Evolutionary conservation across 2,888 invertebrate species (phyloP), one percentile per base, ranked within the genome.

Genomic region (Monopis laevigella): DNA sequence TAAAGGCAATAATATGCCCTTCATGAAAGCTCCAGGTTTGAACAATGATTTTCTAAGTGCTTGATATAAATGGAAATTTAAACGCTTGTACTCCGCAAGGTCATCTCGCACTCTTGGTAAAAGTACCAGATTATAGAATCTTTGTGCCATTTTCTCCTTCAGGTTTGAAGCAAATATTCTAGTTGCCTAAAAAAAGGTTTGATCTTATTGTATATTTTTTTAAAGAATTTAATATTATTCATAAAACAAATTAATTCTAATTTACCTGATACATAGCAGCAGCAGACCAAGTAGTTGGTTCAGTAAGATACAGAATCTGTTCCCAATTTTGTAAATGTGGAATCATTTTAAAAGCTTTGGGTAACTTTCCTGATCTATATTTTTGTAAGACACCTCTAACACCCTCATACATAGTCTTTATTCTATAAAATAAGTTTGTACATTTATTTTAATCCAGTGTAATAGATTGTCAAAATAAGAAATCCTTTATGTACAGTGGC

Each of bases 21-120:
- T 99, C 92, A 98, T 98, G 57, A 99, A 99, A 29, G 94, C 98
- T 14, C 92, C 96, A 29, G 98, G 98, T 65, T 99, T 99, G 68
- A 93, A 99, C 1, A 99, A 82, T 1, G 98, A 86, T 70, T 98
- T 97, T 47, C 89, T 84, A 36, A 99, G 63, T 1, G 98, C 96
- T 58, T 96, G 94, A 67, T 97, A 99, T 18, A 99, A 80, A 70
- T 99, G 98, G 64, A 95, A 95, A 72, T 99, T 99, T 2, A 99
- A 80, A 58, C 92, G 86, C 68, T 98, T 98, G 64, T 92, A 98
- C 70, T 98, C 97, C 5, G 89, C 88, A 40, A 99, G 88, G 65
- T 99, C 99, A 69, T 99, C 99, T 42, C 98, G 84, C 14, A 99
- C 84, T 44, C 94, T 84, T 0, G 99, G 99, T 29, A 98, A 68